Evolutionary conservation across 1,140 invertebrate genomes (phyloP), one percentile per base, ranked within the genome.

Genomic region (Coenobita brevimanus): DNA sequence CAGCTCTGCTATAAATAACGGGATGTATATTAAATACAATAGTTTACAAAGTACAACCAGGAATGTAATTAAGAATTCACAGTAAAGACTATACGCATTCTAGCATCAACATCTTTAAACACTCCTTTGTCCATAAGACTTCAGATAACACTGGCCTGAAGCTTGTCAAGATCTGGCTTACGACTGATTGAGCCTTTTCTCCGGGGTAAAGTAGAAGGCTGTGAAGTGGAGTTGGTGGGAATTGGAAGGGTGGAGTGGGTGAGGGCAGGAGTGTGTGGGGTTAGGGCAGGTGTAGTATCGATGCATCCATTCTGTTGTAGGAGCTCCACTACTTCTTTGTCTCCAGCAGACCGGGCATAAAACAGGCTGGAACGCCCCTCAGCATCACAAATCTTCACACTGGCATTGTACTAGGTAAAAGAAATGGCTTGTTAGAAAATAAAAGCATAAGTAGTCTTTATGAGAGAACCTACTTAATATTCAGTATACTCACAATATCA

Each of bases 321-420:
- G 21, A 94, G 92, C 43, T 93, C 92, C 46, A 91, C 90, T 33
- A 92, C 90, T 78, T 94, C 95, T 90, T 94, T 92, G 62, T 94
- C 94, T 64, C 94, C 94, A 36, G 95, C 95, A 21, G 95, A 95
- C 84, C 94, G 93, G 2, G 97, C 97, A 91, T 97, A 97, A 64
- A 95, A 95, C 91, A 97, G 93, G 83, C 96, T 96, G 30, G 96
- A 97, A 88, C 96, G 93, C 38, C 96, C 96, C 92, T 97, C 96
- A 85, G 96, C 95, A 92, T 98, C 97, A 46, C 96, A 93, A 79
- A 95, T 95, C 91, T 96, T 95, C 0, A 96, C 95, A 92, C 97
- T 96, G 21, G 96, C 97, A 92, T 96, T 96, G 92, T 97, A 94
- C 97, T 97, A 92, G 30, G 94, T 93, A 89, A 85, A 89, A 89